A percentile compares a stretch with the other conserved stretches of the same genome.
Evolutionary conservation across 2,113 vertebrate species (phyloP).

Genomic region (Capra hircus): DNA sequence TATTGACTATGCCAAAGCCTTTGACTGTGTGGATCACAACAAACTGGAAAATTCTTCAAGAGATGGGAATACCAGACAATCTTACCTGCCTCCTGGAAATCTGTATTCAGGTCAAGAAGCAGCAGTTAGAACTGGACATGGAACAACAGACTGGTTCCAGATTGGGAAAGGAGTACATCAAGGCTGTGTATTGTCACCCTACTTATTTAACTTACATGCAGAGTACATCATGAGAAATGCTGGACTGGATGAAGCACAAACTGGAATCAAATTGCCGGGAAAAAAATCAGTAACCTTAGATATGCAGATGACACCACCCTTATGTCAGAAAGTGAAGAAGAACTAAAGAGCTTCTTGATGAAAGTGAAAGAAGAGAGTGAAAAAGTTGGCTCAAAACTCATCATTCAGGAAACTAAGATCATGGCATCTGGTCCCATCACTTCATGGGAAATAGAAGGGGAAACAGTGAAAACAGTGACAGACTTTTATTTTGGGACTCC

Average conservation of each 20-base stretch:
- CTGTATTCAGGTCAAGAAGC: neutral
- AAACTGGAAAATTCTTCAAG: neutral
- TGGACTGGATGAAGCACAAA: neutral
- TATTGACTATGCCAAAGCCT: neutral
- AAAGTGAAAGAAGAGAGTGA: neutral
- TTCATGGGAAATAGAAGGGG: neutral
- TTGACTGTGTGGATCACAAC: neutral
- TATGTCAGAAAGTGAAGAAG: neutral
- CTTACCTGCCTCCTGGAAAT: neutral
- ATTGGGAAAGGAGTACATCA: neutral
- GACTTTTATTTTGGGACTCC: neutral
- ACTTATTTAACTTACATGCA: neutral
- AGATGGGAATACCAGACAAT: neutral
- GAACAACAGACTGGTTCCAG: neutral
- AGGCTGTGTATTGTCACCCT: neutral
- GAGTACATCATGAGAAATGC: neutral
- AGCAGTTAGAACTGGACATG: neutral
- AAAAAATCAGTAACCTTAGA: neutral
- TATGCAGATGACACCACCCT: neutral
- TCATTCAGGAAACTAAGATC: neutral
- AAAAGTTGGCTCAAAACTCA: neutral
- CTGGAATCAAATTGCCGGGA: neutral
- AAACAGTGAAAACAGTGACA: neutral
- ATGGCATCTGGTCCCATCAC: neutral
- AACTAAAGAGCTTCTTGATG: neutral